Evolutionary conservation across 2,113 vertebrate species (phyloP), one percentile per base, ranked within the genome.

Genomic region (Gambusia holbrooki): DNA sequence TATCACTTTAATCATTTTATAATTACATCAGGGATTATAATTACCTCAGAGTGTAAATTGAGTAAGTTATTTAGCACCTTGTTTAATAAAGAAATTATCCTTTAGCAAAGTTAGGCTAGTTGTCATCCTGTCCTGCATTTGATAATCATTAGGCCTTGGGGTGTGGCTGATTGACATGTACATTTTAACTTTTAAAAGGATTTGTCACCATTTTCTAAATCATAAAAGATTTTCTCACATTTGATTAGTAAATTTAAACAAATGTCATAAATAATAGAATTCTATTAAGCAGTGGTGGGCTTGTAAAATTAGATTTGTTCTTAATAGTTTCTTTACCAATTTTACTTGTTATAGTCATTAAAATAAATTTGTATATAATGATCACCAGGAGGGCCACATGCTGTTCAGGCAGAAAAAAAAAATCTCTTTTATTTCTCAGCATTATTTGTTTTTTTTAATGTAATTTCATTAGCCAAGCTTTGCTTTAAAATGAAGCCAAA

Each of bases 401-500:
- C 28, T 74, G 64, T 28, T 12, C 62, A 40, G 73, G 4, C 14
- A 72, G 69, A 61, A 71, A 73, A 60, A 72, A 61, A 68, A 69
- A 70, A 71, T 66, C 66, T 42, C 58, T 89, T 87, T 90, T 85
- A 64, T 76, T 74, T 84, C 61, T 84, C 70, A 71, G 88, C 87
- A 93, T 89, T 91, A 92, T 92, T 92, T 76, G 80, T 85, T 92
- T 91, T 90, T 76, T 90, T 76, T 68, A 84, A 71, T 89, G 58
- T 93, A 93, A 95, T 94, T 93, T 92, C 87, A 93, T 94, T 93
- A 94, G 90, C 78, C 27, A 58, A 87, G 87, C 84, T 89, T 89
- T 90, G 74, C 61, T 81, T 29, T 60, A 84, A 91, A 86, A 79
- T 73, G 51, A 71, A 65, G 78, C 63, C 76, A 63, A 80, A 82